These are phyloP conservation scores for Gymnarchus niloticus DNA, from an alignment of 2,113 vertebrate species.

Conservation along the genomic window DNA sequence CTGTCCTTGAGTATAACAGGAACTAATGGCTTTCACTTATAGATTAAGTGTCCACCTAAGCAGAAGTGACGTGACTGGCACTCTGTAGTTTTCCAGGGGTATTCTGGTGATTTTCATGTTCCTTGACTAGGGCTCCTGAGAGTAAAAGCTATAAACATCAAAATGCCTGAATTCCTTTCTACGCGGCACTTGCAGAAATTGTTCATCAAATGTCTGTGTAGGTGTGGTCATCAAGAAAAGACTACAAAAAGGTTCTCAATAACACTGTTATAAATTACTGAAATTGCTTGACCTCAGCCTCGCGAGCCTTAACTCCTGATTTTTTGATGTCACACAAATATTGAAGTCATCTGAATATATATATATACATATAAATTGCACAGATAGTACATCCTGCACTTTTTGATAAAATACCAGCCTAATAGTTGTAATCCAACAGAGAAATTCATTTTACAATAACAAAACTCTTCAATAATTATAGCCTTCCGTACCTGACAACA, in stretches of 20 bases:
- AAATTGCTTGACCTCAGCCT: background rate
- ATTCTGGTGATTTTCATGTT: background rate
- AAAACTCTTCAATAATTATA: background rate
- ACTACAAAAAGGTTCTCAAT: background rate
- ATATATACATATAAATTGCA: background rate
- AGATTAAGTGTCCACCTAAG: background rate
- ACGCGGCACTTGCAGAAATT: background rate
- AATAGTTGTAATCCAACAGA: background rate
- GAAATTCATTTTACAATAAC: conserved; percentile 15
- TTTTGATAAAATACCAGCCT: conserved; percentile 15
- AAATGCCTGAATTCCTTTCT: background rate
- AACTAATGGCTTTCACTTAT: conserved; percentile 13
- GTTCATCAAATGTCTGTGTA: background rate
- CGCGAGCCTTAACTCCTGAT: background rate
- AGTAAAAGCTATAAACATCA: background rate
- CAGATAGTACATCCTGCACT: background rate
- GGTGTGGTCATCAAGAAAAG: background rate
- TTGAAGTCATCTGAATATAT: background rate
- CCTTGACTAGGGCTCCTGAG: background rate
- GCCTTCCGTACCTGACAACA: background rate
- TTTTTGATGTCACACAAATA: background rate
- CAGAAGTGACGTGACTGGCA: background rate
- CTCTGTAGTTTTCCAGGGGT: background rate
- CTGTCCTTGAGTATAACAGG: background rate
- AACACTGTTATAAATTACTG: background rate